Evolutionary conservation across 1,140 invertebrate genomes (phyloP), one percentile per base, ranked within the genome.

Genomic region (Orussus abietinus): DNA sequence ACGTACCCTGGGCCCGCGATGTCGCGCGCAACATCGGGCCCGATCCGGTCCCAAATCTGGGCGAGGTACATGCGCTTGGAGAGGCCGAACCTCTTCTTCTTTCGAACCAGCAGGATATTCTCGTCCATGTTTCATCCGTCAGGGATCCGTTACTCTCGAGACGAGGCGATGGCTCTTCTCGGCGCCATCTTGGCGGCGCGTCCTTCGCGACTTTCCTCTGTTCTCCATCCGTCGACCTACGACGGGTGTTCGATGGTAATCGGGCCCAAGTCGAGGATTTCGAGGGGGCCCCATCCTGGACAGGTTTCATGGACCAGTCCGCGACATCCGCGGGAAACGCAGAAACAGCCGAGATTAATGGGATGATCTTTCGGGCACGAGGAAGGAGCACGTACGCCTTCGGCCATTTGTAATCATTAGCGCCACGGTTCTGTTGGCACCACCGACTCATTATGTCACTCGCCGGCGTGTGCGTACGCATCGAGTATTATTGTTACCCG

Each of bases 381-480:
- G 22, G 22, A 25, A 6, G 6, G 22, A 25, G n/a, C n/a, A n/a
- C n/a, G n/a, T n/a, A n/a, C n/a, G 42, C 41, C 22, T 20, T 36
- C 47, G 45, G 43, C 51, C 58, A 64, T 64, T 64, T 62, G 52
- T 64, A 64, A 64, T 64, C 61, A 64, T 64, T 64, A 64, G 53
- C 47, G 39, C 46, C 48, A 57, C 55, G 44, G 53, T 58, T 43
- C 49, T 51, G 57, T 59, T 56, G 49, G 34, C 42, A 43, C 31
- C 36, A 45, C 45, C 49, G 55, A 58, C 55, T 63, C 57, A 62
- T 63, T 60, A 62, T 57, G 57, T 58, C 61, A 62, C 54, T 59
- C 55, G 45, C 21, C 32, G 51, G 42, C 44, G 45, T 57, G 32
- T 38, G 19, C 37, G 18, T 43, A 37, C 17, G n/a, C 20, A 22